Percentiles rank a stretch among this genome's conserved stretches.
phyloP scores from a whole-genome alignment of 2,797 vertebrate genomes.

The Natrix natrix region DNA sequence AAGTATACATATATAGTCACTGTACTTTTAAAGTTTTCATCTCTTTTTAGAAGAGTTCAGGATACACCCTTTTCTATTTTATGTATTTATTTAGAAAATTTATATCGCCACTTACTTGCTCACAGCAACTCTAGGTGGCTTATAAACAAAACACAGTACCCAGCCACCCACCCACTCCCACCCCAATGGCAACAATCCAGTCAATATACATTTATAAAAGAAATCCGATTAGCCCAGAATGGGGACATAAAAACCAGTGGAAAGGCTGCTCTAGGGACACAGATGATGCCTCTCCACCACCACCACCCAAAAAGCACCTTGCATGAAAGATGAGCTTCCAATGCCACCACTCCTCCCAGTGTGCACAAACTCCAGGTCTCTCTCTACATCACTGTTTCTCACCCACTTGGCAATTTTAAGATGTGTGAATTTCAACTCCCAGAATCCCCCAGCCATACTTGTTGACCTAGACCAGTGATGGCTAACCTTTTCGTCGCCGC shows the following conservation, averaged over 20 bases:
- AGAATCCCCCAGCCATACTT: neutral
- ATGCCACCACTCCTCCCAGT: neutral
- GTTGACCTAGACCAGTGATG: neutral
- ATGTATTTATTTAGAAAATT: neutral
- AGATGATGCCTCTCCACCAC: neutral
- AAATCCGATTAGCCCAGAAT: neutral
- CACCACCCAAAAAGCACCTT: neutral
- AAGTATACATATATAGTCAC: too few species aligned
- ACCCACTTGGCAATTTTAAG: neutral
- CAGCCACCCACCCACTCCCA: too few species aligned
- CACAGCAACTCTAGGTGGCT: neutral
- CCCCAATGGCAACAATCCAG: neutral
- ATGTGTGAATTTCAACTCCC: neutral
- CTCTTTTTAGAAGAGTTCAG: neutral
- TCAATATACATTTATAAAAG: neutral
- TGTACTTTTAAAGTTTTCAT: neutral
- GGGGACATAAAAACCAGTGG: neutral
- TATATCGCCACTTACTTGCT: neutral
- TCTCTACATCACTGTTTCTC: neutral
- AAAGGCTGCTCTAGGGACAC: neutral
- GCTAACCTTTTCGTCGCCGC: too few species aligned
- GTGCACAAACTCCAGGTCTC: neutral
- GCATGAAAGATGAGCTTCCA: neutral
- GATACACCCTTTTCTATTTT: neutral
- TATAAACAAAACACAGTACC: neutral